Percentiles rank a stretch among this genome's conserved stretches.
Evolutionary conservation across 2,888 invertebrate species (phyloP).

Genomic region (Autographa pulchrina): DNA sequence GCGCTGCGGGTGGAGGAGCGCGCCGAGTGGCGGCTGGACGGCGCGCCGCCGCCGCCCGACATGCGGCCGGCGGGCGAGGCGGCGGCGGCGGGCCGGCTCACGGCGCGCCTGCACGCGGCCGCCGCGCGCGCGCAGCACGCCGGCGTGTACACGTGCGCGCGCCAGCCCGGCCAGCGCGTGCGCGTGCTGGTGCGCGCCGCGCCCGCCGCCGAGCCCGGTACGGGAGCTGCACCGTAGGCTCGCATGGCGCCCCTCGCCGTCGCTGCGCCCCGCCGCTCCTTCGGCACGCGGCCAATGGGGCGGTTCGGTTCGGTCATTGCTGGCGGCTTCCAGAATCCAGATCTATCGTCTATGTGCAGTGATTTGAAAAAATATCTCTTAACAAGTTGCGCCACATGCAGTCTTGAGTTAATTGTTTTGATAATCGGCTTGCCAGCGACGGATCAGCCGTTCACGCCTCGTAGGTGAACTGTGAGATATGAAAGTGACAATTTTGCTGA

Average conservation of each 20-base stretch:
- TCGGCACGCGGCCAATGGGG: background rate
- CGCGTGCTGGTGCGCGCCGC: slow-evolving; percentile 67
- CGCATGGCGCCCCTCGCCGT: slow-evolving; percentile 38
- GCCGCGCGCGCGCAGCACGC: slow-evolving; percentile 72
- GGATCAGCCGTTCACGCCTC: background rate
- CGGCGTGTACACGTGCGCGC: slow-evolving; percentile 77
- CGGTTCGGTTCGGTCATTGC: background rate
- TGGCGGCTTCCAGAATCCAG: background rate
- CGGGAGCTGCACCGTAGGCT: slow-evolving; percentile 46
- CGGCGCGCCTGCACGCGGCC: slow-evolving; percentile 70
- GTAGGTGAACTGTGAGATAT: too few relatives aligned
- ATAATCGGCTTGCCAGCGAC: background rate
- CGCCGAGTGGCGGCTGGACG: slow-evolving; percentile 73
- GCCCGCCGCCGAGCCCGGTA: slow-evolving; percentile 42
- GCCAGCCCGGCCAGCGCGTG: slow-evolving; percentile 67
- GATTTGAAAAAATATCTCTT: background rate
- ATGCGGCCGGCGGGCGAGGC: slow-evolving; percentile 70
- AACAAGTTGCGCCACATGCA: background rate
- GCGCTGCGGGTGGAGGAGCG: slow-evolving; percentile 76
- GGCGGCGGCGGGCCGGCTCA: slow-evolving; percentile 63
- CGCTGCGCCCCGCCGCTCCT: slow-evolving; percentile 10
- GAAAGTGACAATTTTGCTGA: too few relatives aligned
- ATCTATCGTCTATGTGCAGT: too few relatives aligned
- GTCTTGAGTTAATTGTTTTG: background rate
- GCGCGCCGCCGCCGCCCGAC: slow-evolving; percentile 71